phyloP scores from a whole-genome alignment of 1,140 invertebrate genomes.

The Lordiphosa stackelbergi region DNA sequence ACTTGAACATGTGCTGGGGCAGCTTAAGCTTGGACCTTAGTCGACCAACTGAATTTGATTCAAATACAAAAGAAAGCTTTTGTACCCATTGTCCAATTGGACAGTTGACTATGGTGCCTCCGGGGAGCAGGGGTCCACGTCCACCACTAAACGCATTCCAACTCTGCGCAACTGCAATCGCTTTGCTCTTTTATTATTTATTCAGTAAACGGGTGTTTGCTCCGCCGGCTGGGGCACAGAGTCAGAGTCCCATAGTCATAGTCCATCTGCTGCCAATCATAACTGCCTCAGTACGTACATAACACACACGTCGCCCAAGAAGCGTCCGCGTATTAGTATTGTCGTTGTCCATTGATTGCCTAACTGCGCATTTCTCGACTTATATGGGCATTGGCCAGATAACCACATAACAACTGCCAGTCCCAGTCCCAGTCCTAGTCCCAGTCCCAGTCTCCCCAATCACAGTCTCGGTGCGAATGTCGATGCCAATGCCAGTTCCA shows the following conservation, averaged over 20 bases:
- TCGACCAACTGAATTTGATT: no score
- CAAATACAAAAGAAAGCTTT: no score
- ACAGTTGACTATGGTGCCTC: background rate
- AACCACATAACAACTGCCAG: constrained; percentile 69
- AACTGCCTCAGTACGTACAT: constrained; percentile 38
- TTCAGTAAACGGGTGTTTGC: constrained; percentile 68
- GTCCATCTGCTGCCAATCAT: constrained; percentile 64
- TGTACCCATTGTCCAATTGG: no score
- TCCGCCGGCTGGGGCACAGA: constrained; percentile 44
- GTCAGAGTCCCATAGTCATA: constrained; percentile 18
- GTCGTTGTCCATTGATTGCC: constrained; percentile 46
- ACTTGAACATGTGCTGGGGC: no score
- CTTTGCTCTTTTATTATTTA: constrained; percentile 52
- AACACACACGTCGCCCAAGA: constrained; percentile 18
- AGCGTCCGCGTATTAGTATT: constrained; percentile 25
- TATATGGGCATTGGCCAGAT: constrained; percentile 66
- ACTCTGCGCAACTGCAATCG: constrained; percentile 39
- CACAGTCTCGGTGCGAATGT: constrained; percentile 1
- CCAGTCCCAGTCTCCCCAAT: constrained; percentile 23
- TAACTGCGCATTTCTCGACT: constrained; percentile 69
- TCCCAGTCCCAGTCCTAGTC: constrained; percentile 7
- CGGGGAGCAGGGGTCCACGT: background rate
- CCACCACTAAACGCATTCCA: constrained; percentile 64
- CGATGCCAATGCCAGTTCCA: constrained; percentile 41
- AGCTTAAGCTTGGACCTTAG: no score